Percentiles rank a stretch among this genome's conserved stretches.
Conservation (phyloP, 2,888 invertebrate species). For the Himalopsyche tibetana region DNA sequence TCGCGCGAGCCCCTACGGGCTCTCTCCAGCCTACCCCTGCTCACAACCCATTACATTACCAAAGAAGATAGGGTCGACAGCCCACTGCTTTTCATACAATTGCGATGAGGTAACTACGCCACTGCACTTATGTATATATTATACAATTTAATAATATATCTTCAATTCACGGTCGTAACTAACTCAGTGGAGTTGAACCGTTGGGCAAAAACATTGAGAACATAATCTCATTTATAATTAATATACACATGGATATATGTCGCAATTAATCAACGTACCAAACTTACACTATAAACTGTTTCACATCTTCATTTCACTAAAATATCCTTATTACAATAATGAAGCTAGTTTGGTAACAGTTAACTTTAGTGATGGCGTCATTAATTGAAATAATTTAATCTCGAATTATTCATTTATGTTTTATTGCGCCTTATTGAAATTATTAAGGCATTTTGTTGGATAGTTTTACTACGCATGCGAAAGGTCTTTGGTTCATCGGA, state of each 20-base stretch:
- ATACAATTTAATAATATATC: conserved; percentile 2
- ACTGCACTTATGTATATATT: not conserved
- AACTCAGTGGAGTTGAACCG: conserved; percentile 38
- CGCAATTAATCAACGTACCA: conserved; percentile 63
- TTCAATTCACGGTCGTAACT: conserved; percentile 35
- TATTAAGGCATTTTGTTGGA: too few species aligned
- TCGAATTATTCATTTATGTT: too few species aligned
- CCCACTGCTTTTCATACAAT: too few species aligned
- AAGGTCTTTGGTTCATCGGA: too few species aligned
- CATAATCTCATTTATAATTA: conserved; percentile 58
- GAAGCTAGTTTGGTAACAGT: conserved; percentile 48
- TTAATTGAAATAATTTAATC: too few species aligned
- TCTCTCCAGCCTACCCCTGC: too few species aligned
- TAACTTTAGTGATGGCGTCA: not conserved
- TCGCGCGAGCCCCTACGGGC: too few species aligned
- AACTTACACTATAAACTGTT: conserved; percentile 47
- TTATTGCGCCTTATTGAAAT: too few species aligned
- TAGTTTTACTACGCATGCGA: too few species aligned
- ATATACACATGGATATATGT: conserved; percentile 61
- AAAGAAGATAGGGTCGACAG: too few species aligned
- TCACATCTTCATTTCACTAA: conserved; percentile 57
- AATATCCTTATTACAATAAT: conserved; percentile 65
- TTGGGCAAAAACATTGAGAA: conserved; percentile 52
- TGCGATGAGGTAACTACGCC: not conserved
- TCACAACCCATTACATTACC: too few species aligned